phyloP scores from a whole-genome alignment of 2,888 invertebrate species.

The Pinctada fucata region DNA sequence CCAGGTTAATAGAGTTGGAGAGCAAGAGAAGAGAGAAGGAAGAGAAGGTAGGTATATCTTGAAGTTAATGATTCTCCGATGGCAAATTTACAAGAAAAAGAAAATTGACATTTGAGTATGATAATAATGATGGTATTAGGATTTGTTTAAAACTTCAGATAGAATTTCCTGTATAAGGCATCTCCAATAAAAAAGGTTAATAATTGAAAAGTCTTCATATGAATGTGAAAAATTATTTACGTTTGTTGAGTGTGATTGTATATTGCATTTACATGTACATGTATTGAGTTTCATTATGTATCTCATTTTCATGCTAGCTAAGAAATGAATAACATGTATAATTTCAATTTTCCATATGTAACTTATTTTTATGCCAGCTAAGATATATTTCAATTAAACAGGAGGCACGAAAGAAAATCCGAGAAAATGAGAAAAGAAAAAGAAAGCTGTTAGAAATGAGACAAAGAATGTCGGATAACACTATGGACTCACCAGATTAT shows the following conservation, averaged over 20 bases:
- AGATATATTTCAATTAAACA: slow-evolving; percentile 28
- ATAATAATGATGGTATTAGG: background rate
- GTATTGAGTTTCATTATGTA: too few species aligned
- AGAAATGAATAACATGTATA: too few species aligned
- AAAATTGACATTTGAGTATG: background rate
- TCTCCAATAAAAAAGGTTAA: too few species aligned
- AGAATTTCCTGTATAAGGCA: background rate
- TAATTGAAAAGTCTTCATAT: too few species aligned
- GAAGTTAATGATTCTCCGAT: background rate
- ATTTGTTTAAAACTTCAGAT: background rate
- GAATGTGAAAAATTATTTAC: too few species aligned
- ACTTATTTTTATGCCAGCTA: too few species aligned
- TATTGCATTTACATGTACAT: too few species aligned
- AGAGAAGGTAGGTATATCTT: slow-evolving; percentile 4
- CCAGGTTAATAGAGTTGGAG: slow-evolving; percentile 56
- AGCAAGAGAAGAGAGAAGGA: slow-evolving; percentile 85
- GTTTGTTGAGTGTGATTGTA: too few species aligned
- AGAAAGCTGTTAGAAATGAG: slow-evolving; percentile 65
- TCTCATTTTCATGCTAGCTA: too few species aligned
- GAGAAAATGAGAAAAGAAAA: slow-evolving; percentile 58
- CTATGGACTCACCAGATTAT: slow-evolving; percentile 16
- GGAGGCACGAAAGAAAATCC: slow-evolving; percentile 54
- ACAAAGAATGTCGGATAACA: slow-evolving; percentile 56
- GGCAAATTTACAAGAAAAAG: too few species aligned
- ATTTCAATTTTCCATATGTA: too few species aligned